A percentile compares a stretch with the other conserved stretches of the same genome.
Evolutionary conservation across 2,797 vertebrate species (phyloP).

Genomic region (Typhlichthys eigenmanni): DNA sequence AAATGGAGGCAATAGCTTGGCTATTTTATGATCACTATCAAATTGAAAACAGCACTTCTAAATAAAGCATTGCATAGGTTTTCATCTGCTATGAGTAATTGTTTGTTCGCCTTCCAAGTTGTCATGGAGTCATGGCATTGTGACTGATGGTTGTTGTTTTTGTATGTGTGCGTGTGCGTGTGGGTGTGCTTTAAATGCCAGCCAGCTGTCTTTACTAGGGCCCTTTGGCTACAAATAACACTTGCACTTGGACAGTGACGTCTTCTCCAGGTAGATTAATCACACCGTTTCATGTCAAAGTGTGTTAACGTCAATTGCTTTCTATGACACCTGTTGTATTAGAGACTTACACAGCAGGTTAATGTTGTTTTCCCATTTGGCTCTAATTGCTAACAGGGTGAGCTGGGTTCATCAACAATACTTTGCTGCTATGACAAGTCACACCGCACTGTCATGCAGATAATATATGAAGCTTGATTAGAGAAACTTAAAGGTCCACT

Average conservation of each 20-base stretch:
- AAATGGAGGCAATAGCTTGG: not conserved
- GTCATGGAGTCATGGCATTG: conserved; percentile 15
- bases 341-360: conserved; percentile 11
- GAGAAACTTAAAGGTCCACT: not conserved
- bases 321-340: conserved; percentile 18
- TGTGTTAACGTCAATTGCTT: conserved; percentile 16
- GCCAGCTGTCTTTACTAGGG: conserved; percentile 44
- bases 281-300: conserved; percentile 13
- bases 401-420: not conserved
- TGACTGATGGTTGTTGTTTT: conserved; percentile 17
- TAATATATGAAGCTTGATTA: not conserved
- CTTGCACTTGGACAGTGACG: conserved; percentile 24
- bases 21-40: not conserved
- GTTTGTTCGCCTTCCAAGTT: not conserved
- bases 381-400: not conserved
- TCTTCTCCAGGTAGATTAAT: conserved; percentile 19
- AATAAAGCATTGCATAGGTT: not conserved
- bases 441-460: not conserved
- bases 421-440: not conserved
- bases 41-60: not conserved
- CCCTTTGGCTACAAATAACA: conserved; percentile 38
- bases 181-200: conserved; percentile 28
- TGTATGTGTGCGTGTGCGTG: conserved; percentile 9
- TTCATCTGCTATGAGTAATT: conserved; percentile 1
- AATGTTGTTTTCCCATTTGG: conserved; percentile 14